A percentile compares a stretch with the other conserved stretches of the same genome.
phyloP scores from a whole-genome alignment of 1,140 invertebrate genomes.

The Cydia splendana region DNA sequence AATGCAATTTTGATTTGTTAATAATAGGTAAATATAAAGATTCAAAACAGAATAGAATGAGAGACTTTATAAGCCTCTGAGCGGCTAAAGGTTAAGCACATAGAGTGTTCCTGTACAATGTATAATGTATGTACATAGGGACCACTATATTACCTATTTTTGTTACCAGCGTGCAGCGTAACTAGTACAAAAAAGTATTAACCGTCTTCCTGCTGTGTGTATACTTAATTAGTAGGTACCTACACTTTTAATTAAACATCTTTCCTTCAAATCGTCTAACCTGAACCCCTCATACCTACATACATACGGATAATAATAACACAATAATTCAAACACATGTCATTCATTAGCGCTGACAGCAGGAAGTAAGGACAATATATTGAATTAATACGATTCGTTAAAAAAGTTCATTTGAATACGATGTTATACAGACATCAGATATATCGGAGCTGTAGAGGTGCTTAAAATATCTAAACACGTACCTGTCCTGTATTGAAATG shows the following conservation, averaged over 20 bases:
- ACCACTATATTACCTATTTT: no score
- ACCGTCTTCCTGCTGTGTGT: background rate
- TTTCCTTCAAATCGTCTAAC: background rate
- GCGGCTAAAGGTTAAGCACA: no score
- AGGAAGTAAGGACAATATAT: slow-evolving; percentile 67
- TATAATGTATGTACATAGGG: no score
- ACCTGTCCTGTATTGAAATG: no score
- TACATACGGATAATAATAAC: slow-evolving; percentile 5
- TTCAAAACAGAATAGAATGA: no score
- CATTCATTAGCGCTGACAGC: slow-evolving; percentile 68
- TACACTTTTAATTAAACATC: background rate
- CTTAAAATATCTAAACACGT: no score
- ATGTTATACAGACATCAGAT: slow-evolving; percentile 6
- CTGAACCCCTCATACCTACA: background rate
- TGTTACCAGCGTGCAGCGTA: no score
- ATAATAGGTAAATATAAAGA: no score
- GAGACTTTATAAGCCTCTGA: no score
- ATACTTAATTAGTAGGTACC: background rate
- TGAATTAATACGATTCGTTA: slow-evolving; percentile 64
- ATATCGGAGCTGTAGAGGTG: no score
- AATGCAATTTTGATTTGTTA: no score
- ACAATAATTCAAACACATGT: slow-evolving; percentile 40
- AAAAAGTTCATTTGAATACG: slow-evolving; percentile 70
- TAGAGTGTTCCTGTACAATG: no score
- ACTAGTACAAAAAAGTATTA: background rate